Percentiles rank a stretch among this genome's conserved stretches.
phyloP scores from a whole-genome alignment of 2,113 vertebrate genomes.

The Hystrix brachyura region DNA sequence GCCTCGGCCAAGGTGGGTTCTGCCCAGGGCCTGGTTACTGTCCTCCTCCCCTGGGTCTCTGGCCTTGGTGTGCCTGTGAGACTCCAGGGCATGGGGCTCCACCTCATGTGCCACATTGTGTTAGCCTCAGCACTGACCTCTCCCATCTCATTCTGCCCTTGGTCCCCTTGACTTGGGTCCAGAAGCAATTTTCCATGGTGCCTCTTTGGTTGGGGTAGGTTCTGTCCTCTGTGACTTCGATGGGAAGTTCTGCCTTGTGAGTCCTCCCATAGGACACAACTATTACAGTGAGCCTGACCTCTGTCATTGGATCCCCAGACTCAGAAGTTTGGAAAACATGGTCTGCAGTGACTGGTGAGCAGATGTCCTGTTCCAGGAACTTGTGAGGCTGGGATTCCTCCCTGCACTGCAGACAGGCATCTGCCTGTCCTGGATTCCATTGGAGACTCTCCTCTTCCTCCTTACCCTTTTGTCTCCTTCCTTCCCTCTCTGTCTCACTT shows the following conservation, averaged over 20 bases:
- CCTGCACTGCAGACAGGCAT: not conserved
- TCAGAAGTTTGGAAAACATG: not conserved
- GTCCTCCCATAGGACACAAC: not conserved
- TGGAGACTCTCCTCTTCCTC: not conserved
- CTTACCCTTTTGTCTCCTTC: too few species aligned
- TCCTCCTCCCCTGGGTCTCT: not conserved
- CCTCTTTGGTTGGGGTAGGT: not conserved
- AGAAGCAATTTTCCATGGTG: not conserved
- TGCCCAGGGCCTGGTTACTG: not conserved
- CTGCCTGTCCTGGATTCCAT: not conserved
- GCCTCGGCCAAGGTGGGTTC: not conserved
- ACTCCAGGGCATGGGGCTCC: not conserved
- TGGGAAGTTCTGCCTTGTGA: too few species aligned
- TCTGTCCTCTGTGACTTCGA: not conserved
- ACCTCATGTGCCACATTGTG: not conserved
- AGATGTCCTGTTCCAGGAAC: not conserved
- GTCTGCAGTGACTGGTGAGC: not conserved
- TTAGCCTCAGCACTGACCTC: too few species aligned
- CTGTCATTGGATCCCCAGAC: not conserved
- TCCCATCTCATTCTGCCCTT: too few species aligned
- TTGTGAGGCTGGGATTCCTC: not conserved
- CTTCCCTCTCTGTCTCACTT: not conserved
- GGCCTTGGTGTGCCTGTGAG: not conserved
- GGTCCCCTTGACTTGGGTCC: not conserved
- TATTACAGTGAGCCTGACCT: too few species aligned